These are phyloP conservation scores for Corvus hawaiiensis DNA, from an alignment of 2,113 vertebrate genomes.

Conservation along the genomic window DNA sequence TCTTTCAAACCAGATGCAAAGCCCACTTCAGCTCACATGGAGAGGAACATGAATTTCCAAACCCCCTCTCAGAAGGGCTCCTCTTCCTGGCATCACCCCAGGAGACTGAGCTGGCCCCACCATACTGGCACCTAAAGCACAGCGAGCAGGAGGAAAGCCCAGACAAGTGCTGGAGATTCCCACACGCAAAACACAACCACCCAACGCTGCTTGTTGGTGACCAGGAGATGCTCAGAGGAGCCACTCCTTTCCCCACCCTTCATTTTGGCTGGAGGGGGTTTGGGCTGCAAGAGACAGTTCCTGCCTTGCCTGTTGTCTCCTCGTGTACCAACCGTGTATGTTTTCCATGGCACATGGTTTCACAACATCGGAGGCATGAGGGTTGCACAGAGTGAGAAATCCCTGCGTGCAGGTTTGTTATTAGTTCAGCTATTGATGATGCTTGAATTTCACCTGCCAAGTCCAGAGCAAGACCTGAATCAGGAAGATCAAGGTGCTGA, in stretches of 20 bases:
- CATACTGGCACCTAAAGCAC: fast-evolving
- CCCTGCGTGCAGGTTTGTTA: background rate
- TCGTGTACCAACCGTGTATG: no score
- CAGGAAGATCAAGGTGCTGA: background rate
- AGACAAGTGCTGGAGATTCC: background rate
- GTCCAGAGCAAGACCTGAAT: background rate
- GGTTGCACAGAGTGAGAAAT: background rate
- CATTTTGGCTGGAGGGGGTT: background rate
- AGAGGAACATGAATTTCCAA: background rate
- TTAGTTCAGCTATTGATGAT: background rate
- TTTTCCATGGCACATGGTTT: background rate
- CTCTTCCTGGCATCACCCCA: background rate
- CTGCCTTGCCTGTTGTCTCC: background rate
- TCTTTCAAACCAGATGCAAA: background rate
- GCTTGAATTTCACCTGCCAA: background rate
- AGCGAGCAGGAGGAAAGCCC: background rate
- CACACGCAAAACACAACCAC: background rate
- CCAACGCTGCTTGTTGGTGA: no score
- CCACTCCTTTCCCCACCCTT: background rate
- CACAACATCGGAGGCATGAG: fast-evolving
- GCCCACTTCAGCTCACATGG: fast-evolving
- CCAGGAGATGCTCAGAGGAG: background rate
- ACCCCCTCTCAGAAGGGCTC: background rate
- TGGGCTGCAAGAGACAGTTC: background rate
- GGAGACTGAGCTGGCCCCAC: fast-evolving